Evolutionary conservation across 2,888 invertebrate genomes (phyloP).

Genomic region (Chirona hameri): DNA sequence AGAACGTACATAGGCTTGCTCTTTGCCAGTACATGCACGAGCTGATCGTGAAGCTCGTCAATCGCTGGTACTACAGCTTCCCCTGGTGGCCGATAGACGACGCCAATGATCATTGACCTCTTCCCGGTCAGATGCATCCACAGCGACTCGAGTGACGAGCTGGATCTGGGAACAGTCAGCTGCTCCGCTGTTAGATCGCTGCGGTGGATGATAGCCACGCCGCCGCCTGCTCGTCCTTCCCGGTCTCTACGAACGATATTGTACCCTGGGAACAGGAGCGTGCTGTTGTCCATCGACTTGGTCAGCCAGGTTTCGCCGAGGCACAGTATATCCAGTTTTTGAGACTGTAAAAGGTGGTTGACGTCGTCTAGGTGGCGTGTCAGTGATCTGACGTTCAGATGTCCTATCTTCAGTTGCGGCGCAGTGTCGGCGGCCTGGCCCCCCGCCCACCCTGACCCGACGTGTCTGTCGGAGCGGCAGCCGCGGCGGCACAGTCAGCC

Average conservation of each 20-base stretch:
- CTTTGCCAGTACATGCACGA: background rate
- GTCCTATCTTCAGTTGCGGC: no score
- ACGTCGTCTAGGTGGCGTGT: background rate
- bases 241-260: background rate
- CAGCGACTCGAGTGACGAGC: background rate
- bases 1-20: background rate
- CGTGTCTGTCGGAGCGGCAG: no score
- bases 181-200: background rate
- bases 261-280: background rate
- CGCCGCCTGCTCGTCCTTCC: background rate
- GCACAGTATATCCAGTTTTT: background rate
- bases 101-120: no score
- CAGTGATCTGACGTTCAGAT: background rate
- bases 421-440: no score
- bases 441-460: no score
- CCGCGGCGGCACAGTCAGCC: no score
- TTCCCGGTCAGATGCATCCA: no score
- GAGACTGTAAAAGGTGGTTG: background rate
- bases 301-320: background rate
- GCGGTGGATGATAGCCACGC: background rate
- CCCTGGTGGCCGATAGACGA: no score
- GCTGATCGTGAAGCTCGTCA: no score
- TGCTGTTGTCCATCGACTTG: background rate
- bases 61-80: no score
- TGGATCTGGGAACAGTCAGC: background rate